These are phyloP conservation scores for Euglossa dilemma DNA, from an alignment of 1,140 invertebrate genomes.

Conservation along the genomic window DNA sequence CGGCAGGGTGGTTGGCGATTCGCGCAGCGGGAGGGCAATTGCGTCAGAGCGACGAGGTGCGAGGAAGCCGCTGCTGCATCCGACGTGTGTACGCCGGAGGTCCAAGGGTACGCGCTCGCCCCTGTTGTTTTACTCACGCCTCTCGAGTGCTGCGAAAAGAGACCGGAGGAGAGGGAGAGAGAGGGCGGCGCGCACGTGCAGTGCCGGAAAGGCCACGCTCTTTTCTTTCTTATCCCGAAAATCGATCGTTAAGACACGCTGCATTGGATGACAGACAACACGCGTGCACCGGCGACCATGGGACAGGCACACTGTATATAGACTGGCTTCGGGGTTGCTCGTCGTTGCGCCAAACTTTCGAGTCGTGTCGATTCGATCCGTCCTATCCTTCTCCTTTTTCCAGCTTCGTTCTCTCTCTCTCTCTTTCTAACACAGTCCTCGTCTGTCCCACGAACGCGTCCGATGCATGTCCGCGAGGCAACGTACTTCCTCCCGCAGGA, in stretches of 20 bases:
- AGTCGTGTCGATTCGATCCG: neutral
- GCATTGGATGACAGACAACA: slow-evolving; percentile 36
- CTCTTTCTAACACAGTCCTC: neutral
- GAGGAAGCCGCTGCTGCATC: slow-evolving; percentile 33
- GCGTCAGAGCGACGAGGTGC: slow-evolving; percentile 30
- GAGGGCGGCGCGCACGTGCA: slow-evolving; percentile 45
- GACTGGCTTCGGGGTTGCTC: neutral
- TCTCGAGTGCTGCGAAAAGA: slow-evolving; percentile 19
- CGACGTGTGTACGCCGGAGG: slow-evolving; percentile 13
- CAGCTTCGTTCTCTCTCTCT: too few relatives aligned
- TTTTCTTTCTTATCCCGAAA: slow-evolving; percentile 52
- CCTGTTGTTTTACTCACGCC: slow-evolving; percentile 33
- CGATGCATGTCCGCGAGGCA: neutral
- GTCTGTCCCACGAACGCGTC: neutral
- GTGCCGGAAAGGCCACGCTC: slow-evolving; percentile 50
- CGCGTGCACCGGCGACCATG: slow-evolving; percentile 18
- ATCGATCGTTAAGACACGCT: slow-evolving; percentile 52
- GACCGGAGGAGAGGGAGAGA: neutral
- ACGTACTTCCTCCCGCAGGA: neutral
- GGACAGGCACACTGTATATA: neutral
- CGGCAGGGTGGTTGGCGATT: neutral
- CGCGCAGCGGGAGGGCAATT: slow-evolving; percentile 16
- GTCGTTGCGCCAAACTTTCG: neutral
- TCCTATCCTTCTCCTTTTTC: neutral
- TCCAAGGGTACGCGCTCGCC: slow-evolving; percentile 40